Percentiles rank a stretch among this genome's conserved stretches.
These are phyloP conservation scores for Hemichromis elongatus DNA, from an alignment of 2,113 vertebrate genomes.

Conservation along the genomic window DNA sequence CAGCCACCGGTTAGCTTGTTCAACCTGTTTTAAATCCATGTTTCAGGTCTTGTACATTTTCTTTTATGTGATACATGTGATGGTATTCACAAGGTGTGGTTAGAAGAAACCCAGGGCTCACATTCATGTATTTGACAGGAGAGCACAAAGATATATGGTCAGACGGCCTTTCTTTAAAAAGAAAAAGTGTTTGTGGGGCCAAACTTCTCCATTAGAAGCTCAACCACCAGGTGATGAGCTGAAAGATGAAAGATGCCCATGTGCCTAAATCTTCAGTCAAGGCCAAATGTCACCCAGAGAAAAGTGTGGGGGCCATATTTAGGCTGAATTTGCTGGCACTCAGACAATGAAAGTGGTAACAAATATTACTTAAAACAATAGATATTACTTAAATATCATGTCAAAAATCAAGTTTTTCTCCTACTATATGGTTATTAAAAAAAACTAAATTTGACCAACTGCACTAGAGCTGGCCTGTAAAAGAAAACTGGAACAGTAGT, in stretches of 20 bases:
- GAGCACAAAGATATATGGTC: neutral
- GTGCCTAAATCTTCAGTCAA: neutral
- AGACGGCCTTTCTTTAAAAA: too few species aligned
- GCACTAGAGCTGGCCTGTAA: fast-evolving
- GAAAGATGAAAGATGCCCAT: fast-evolving
- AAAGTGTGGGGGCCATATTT: neutral
- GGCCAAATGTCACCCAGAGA: neutral
- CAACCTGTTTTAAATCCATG: fast-evolving
- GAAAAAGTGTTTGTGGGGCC: too few species aligned
- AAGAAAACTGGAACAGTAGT: neutral
- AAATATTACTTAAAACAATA: neutral
- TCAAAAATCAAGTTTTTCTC: fast-evolving
- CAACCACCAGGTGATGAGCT: too few species aligned
- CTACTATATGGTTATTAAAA: fast-evolving
- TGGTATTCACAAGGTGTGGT: fast-evolving
- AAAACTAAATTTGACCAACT: fast-evolving
- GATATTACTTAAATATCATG: neutral
- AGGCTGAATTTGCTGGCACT: neutral
- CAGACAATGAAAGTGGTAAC: fast-evolving
- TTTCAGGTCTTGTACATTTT: neutral
- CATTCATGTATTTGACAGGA: neutral
- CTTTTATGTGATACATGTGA: fast-evolving
- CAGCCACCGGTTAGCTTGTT: neutral
- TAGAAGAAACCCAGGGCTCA: neutral
- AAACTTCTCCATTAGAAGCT: too few species aligned